A percentile compares a stretch with the other conserved stretches of the same genome.
phyloP scores from a whole-genome alignment of 2,113 vertebrate genomes.

The Euleptes europaea region DNA sequence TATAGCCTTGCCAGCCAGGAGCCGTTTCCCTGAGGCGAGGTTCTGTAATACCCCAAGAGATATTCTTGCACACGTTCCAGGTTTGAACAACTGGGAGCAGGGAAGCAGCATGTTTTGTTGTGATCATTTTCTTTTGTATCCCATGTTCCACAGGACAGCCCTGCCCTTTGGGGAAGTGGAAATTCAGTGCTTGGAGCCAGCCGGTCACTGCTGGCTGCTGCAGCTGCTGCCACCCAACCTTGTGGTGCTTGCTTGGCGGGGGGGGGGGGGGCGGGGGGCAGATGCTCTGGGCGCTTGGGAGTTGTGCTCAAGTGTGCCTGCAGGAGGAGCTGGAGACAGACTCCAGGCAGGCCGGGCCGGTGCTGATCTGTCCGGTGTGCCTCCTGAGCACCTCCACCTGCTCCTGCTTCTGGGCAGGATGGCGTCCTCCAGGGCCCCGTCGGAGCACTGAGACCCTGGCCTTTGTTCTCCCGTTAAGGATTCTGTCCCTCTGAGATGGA shows the following conservation, averaged over 20 bases:
- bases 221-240: too few species aligned
- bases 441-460: neutral
- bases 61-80: too few species aligned
- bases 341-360: too few species aligned
- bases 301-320: neutral
- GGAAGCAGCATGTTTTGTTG: neutral
- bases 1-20: neutral
- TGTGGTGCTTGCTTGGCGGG: neutral
- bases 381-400: neutral
- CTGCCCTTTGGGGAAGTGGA: neutral
- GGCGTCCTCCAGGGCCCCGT: neutral
- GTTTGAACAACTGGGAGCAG: neutral
- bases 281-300: neutral
- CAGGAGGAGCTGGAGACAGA: neutral
- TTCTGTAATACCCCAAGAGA: neutral
- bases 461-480: slow-evolving; percentile 9
- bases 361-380: too few species aligned
- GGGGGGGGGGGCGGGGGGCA: too few species aligned
- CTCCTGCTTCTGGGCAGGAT: neutral
- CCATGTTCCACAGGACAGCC: neutral
- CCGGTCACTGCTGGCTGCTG: too few species aligned
- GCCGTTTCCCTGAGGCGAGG: too few species aligned
- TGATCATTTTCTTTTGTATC: neutral
- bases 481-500: neutral
- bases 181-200: too few species aligned